Conservation (phyloP, 2,888 invertebrate species). For the Hirtodrosophila duncani region DNA sequence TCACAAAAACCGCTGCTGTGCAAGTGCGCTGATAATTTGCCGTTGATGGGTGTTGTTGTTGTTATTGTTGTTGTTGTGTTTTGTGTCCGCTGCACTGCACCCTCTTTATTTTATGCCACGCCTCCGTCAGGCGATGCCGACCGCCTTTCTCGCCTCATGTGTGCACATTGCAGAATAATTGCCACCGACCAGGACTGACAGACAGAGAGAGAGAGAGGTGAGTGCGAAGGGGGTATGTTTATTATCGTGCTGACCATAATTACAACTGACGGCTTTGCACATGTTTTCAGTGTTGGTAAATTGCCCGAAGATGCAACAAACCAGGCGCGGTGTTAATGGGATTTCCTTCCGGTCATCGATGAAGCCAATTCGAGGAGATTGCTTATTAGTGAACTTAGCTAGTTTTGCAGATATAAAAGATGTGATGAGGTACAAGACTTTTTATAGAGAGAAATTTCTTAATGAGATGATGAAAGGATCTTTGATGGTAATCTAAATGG, state of each 20-base stretch:
- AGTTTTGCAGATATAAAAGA: slow-evolving; percentile 3
- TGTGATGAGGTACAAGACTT: too few species aligned
- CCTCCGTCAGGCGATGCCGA: slow-evolving; percentile 18
- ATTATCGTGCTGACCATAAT: slow-evolving; percentile 65
- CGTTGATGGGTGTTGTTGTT: slow-evolving; percentile 50
- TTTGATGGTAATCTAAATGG: too few species aligned
- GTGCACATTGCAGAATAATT: slow-evolving; percentile 68
- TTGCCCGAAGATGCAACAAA: slow-evolving; percentile 41
- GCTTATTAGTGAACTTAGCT: slow-evolving; percentile 15
- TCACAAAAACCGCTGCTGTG: background rate
- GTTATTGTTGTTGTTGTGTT: background rate
- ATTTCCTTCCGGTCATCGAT: slow-evolving; percentile 57
- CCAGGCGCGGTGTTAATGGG: too few species aligned
- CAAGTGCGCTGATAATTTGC: slow-evolving; percentile 3
- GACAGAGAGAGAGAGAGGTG: background rate
- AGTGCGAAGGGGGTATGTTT: slow-evolving; percentile 10
- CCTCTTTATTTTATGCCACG: slow-evolving; percentile 39
- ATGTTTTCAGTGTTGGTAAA: slow-evolving; percentile 50
- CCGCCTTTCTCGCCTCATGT: slow-evolving; percentile 42
- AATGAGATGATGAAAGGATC: too few species aligned
- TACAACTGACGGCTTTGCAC: slow-evolving; percentile 64
- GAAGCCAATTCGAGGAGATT: slow-evolving; percentile 12
- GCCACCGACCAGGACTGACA: slow-evolving; percentile 12
- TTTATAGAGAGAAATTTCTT: too few species aligned
- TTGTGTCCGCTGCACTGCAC: slow-evolving; percentile 48